Percentiles rank a stretch among this genome's conserved stretches.
Conservation (phyloP, 2,888 invertebrate species). For the Oscheius myriophilus region DNA sequence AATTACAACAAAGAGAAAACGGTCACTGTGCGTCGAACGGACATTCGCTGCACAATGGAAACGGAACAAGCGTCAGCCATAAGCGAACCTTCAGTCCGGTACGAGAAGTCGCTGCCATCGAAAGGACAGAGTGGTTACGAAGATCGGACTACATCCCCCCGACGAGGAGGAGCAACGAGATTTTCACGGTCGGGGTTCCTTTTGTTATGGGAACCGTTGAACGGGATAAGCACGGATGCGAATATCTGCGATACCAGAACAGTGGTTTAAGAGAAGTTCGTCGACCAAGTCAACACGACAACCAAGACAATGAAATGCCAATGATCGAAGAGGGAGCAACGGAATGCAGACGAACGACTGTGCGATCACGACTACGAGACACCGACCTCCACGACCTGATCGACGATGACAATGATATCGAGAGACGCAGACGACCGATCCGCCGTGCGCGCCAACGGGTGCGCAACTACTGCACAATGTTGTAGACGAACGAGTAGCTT, state of each 20-base stretch:
- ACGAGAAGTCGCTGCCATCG: constrained; percentile 46
- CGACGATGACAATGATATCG: constrained; percentile 43
- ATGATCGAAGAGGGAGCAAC: constrained; percentile 58
- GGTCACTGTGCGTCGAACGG: constrained; percentile 11
- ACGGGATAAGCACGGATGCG: constrained; percentile 46
- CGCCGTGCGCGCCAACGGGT: constrained; percentile 63
- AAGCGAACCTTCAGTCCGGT: constrained; percentile 36
- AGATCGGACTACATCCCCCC: constrained; percentile 38
- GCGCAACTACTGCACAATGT: constrained; percentile 67
- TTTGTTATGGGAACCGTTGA: constrained; percentile 50
- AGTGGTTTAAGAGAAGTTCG: constrained; percentile 10
- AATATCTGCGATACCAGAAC: constrained; percentile 37
- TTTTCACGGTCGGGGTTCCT: constrained; percentile 48
- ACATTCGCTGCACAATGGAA: background rate
- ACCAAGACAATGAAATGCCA: constrained; percentile 48
- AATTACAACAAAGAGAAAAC: background rate
- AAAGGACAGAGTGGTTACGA: constrained; percentile 45
- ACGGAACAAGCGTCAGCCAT: too few relatives aligned
- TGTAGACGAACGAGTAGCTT: constrained; percentile 38
- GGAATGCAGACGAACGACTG: constrained; percentile 49
- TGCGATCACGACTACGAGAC: constrained; percentile 31
- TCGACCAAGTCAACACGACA: constrained; percentile 10
- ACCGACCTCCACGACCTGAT: constrained; percentile 41
- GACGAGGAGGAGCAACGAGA: constrained; percentile 30
- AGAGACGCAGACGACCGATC: constrained; percentile 53